Percentiles rank a stretch among this genome's conserved stretches.
These are phyloP conservation scores for Chionodraco myersi DNA, from an alignment of 2,113 vertebrate genomes.

Conservation along the genomic window DNA sequence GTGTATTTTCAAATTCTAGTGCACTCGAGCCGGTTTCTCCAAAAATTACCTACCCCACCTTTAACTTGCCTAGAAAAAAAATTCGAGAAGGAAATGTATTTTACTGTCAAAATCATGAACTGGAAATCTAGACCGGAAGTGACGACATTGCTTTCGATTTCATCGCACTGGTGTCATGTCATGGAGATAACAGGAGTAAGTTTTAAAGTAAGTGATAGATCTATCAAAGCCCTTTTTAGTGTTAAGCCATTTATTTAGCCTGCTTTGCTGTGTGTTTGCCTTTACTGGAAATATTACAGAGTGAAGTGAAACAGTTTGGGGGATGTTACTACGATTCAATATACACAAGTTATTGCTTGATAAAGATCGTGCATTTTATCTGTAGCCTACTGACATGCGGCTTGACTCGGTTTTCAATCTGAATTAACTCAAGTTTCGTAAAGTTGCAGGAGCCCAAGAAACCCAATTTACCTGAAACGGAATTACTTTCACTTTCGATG, in stretches of 20 bases:
- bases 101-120: background rate
- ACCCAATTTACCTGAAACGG: rapidly evolving
- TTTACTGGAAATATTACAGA: background rate
- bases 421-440: background rate
- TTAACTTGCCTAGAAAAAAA: no score
- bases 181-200: background rate
- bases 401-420: background rate
- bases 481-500: constrained; percentile 8
- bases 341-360: background rate
- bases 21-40: no score
- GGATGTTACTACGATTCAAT: background rate
- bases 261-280: no score
- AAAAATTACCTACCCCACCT: no score
- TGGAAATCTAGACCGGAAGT: background rate
- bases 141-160: constrained; percentile 23
- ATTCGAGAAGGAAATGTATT: background rate
- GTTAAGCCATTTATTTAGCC: background rate
- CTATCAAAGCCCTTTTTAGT: background rate
- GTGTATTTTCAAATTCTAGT: no score
- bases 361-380: background rate
- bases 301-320: background rate
- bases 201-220: background rate
- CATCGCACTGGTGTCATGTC: background rate
- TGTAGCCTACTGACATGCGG: background rate
- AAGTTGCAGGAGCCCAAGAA: background rate